Conservation (phyloP, 2,888 invertebrate genomes). For the Ectemnius cavifrons region DNA sequence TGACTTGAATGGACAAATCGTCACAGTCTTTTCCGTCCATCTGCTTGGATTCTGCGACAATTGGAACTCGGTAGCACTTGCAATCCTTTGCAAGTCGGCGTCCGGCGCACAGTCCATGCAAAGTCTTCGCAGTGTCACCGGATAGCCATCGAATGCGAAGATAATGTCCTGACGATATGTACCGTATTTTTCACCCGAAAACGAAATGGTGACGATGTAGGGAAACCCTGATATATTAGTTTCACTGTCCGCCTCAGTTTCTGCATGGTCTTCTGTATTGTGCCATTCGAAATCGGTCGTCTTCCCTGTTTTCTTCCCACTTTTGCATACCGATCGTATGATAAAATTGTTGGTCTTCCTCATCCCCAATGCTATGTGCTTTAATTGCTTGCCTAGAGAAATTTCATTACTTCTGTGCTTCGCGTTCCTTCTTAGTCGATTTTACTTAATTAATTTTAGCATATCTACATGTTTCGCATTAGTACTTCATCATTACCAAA, state of each 20-base stretch:
- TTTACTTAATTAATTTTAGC: background rate
- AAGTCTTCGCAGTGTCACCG: slow-evolving; percentile 83
- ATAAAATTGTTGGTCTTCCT: slow-evolving; percentile 64
- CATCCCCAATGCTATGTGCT: slow-evolving; percentile 61
- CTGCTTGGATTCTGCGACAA: slow-evolving; percentile 83
- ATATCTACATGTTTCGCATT: too few relatives aligned
- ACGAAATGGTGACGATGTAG: slow-evolving; percentile 40
- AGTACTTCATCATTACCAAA: too few relatives aligned
- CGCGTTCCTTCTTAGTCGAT: background rate
- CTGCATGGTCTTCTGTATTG: slow-evolving; percentile 17
- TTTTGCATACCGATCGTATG: slow-evolving; percentile 56
- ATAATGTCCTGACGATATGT: slow-evolving; percentile 89
- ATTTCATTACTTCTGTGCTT: slow-evolving; percentile 15
- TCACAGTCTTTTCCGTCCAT: slow-evolving; percentile 73
- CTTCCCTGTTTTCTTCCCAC: slow-evolving; percentile 44
- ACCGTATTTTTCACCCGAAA: slow-evolving; percentile 79
- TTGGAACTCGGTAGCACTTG: slow-evolving; percentile 83
- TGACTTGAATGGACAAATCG: slow-evolving; percentile 80
- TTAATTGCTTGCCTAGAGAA: slow-evolving; percentile 59
- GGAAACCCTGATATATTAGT: background rate
- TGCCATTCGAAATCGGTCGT: slow-evolving; percentile 64
- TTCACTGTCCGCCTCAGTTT: background rate
- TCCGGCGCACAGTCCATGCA: slow-evolving; percentile 88
- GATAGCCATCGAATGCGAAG: slow-evolving; percentile 86
- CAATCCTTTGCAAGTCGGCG: slow-evolving; percentile 83